Conservation (phyloP, 2,888 invertebrate species). For the Zonitis immaculata region DNA sequence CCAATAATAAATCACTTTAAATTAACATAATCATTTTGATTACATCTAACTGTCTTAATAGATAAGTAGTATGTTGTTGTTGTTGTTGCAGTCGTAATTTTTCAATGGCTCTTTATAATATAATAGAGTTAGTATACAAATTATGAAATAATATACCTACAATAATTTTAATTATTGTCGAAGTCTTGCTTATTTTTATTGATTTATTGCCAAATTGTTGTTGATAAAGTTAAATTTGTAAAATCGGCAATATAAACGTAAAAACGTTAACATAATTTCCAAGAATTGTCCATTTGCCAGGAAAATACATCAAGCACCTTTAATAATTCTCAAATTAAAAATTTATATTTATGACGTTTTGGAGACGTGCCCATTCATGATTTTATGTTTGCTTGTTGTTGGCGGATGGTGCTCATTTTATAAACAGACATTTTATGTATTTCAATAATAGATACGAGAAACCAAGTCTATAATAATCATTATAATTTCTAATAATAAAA, state of each 20-base stretch:
- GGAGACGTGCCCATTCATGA: constrained; percentile 26
- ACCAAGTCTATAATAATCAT: too few species aligned
- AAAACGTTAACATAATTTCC: constrained; percentile 16
- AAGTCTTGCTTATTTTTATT: constrained; percentile 6
- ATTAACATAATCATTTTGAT: constrained; percentile 12
- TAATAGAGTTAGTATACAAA: too few species aligned
- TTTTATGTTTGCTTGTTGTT: constrained; percentile 18
- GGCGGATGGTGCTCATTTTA: constrained; percentile 7
- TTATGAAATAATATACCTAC: too few species aligned
- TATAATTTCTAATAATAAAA: too few species aligned
- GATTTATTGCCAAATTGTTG: constrained; percentile 6
- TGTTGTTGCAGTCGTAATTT: too few species aligned
- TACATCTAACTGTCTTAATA: not conserved
- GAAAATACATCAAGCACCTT: constrained; percentile 16
- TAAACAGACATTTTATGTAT: constrained; percentile 14
- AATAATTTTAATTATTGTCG: too few species aligned
- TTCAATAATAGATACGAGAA: too few species aligned
- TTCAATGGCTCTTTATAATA: too few species aligned
- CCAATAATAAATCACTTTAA: constrained; percentile 12
- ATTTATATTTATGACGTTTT: constrained; percentile 24
- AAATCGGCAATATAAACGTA: constrained; percentile 7
- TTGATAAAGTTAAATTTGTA: constrained; percentile 12
- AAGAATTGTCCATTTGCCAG: constrained; percentile 8
- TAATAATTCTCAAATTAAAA: constrained; percentile 17
- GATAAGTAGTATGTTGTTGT: constrained; percentile 6